Evolutionary conservation across 2,113 vertebrate genomes (phyloP), one percentile per base, ranked within the genome.

Genomic region (Apodemus speciosus): DNA sequence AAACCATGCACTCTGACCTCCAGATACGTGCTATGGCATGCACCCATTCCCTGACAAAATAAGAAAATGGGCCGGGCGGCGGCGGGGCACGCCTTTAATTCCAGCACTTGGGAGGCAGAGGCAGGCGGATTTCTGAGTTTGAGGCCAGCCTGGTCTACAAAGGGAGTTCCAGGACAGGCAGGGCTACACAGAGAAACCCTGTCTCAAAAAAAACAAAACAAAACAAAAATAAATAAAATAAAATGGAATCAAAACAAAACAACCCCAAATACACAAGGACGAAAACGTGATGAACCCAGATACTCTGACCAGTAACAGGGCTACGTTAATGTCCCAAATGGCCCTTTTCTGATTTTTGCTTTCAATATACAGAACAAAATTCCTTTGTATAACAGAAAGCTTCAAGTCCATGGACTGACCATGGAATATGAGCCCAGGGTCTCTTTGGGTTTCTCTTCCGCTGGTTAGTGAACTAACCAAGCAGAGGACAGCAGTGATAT

Each of bases 401-500:
- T 76, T 62, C 40, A 32, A 49, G 56, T 76, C 77, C 85, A 46
- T 23, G 35, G 71, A 68, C 68, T 89, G 16, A 38, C 62, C 38
- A 5, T 1, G 72, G 75, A 91, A 89, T 53, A 9, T 3, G 35
- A 85, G 92, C 86, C 85, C 18, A 25, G 38, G 7, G 62, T 80
- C 53, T 85, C 85, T 88, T 10, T 14, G 73, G 92, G 64, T 23
- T 85, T 71, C 92, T 93, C 92, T 96, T 96, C 96, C 9, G 49
- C 72, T 9, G 8, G 71, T 10, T 35, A 40, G 93, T 60, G 35
- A 87, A 76, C 35, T 38, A 83, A 85, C 76, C 73, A 8, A 85
- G 83, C 90, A 43, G 85, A 43, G 83, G 88, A 35, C 71, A 56
- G 88, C 56, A 0, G 9, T 25, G n/a, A 72, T 6, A 40, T 16